Conservation (phyloP, 2,797 vertebrate genomes). For the Simalia tracyae region DNA sequence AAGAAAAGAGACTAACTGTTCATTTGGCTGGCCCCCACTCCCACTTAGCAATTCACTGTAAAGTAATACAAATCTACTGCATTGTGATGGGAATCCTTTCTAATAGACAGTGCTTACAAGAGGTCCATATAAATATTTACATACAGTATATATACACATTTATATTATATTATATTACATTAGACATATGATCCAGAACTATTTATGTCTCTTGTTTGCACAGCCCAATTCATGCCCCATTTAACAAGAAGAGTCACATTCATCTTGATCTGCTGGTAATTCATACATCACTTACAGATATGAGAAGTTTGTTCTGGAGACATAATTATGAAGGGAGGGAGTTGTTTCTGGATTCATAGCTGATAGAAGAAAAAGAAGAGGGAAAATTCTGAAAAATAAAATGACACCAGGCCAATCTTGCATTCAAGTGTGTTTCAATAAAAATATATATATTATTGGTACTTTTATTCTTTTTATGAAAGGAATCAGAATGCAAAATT, state of each 20-base stretch:
- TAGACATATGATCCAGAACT: neutral
- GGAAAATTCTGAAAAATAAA: neutral
- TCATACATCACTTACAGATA: constrained; percentile 24
- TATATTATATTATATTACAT: neutral
- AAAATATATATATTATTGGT: neutral
- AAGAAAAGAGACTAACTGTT: neutral
- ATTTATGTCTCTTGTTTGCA: constrained; percentile 47
- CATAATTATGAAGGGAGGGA: constrained; percentile 28
- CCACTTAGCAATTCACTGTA: constrained; percentile 24
- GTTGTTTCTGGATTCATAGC: neutral
- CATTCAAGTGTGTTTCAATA: neutral
- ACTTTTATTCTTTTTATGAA: constrained; percentile 21
- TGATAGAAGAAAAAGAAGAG: neutral
- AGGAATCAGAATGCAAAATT: neutral
- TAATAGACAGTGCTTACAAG: constrained; percentile 52
- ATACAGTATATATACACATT: constrained; percentile 31
- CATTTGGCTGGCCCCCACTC: neutral
- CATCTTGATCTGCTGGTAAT: constrained; percentile 38
- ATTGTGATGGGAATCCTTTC: constrained; percentile 50
- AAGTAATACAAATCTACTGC: constrained; percentile 52
- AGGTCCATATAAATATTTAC: neutral
- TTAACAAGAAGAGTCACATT: constrained; percentile 56
- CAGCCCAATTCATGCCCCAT: constrained; percentile 29
- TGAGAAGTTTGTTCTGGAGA: constrained; percentile 47
- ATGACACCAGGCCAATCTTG: neutral